Evolutionary conservation across 2,113 vertebrate genomes (phyloP), one percentile per base, ranked within the genome.

Genomic region (Syngnathoides biaculeatus): DNA sequence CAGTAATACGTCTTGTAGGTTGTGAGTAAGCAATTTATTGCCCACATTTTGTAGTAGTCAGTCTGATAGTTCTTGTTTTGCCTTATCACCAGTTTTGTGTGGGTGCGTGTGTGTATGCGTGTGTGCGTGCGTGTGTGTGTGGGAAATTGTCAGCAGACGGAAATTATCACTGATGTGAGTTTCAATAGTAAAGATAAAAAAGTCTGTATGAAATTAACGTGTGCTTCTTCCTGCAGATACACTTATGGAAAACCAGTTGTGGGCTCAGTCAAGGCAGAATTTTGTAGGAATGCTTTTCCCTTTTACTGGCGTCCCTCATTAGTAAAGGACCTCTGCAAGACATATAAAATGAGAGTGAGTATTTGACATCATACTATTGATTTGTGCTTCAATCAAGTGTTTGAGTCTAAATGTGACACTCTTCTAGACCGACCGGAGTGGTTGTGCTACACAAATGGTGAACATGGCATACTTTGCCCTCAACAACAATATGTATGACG

Each of bases 191-290:
- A 15, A 56, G 26, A 55, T 13, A 20, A 38, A 59, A 38, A 20
- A 5, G 22, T 13, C 22, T 55, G 22, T 11, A 20, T 38, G 57
- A 20, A 60, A 60, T 22, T 22, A 3, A 61, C 2, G 17, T 42
- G 12, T 71, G 4, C 12, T 13, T 27, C 68, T 8, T 26, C 27
- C 62, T 69, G 48, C 74, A 93, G 92, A 69, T 93, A 92, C 75
- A 90, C 90, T 0, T 93, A 89, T 60, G 92, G 91, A 11, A 93
- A 92, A 71, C 90, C 91, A 15, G 90, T 92, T n/a, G 0, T 69
- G 20, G 92, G 92, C 4, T 69, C 67, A 17, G 84, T 89, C 14
- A 85, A 64, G n/a, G 80, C 65, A 0, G 45, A 8, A 20, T 62
- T 90, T 22, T 92, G 91, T 47, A 67, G 72, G 40, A 67, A 47